These are phyloP conservation scores for Osmerus eperlanus DNA, from an alignment of 2,113 vertebrate genomes.

Conservation along the genomic window DNA sequence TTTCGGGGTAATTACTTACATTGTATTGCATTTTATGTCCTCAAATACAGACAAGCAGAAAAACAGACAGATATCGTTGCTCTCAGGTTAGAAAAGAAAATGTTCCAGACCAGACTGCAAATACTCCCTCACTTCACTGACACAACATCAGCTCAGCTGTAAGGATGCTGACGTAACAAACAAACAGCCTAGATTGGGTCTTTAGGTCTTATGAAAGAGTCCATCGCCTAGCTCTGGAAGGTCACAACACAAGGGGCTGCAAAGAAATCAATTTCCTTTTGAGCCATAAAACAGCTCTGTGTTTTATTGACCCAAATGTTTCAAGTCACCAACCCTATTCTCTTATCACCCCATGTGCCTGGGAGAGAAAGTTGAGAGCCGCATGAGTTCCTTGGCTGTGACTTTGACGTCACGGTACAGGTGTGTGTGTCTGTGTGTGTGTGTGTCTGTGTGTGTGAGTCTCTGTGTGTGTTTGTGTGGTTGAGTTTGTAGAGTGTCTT, in stretches of 20 bases:
- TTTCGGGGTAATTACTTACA: no score
- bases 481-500: neutral
- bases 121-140: no score
- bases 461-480: slow-evolving; percentile 8
- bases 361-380: slow-evolving; percentile 26
- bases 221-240: slow-evolving; percentile 42
- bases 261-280: slow-evolving; percentile 67
- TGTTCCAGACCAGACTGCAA: no score
- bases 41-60: no score
- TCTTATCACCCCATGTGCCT: slow-evolving; percentile 36
- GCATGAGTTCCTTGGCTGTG: slow-evolving; percentile 32
- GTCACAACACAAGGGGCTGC: slow-evolving; percentile 50
- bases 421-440: slow-evolving; percentile 7
- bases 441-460: neutral
- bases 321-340: slow-evolving; percentile 54
- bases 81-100: no score
- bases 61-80: no score
- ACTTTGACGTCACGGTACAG: neutral
- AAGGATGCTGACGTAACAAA: slow-evolving; percentile 36
- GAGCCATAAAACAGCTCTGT: slow-evolving; percentile 55
- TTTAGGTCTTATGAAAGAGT: slow-evolving; percentile 41
- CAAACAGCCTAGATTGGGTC: slow-evolving; percentile 17
- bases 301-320: slow-evolving; percentile 69
- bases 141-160: no score
- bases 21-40: no score